These are phyloP conservation scores for Betta splendens DNA, from an alignment of 2,797 vertebrate species.

Conservation along the genomic window DNA sequence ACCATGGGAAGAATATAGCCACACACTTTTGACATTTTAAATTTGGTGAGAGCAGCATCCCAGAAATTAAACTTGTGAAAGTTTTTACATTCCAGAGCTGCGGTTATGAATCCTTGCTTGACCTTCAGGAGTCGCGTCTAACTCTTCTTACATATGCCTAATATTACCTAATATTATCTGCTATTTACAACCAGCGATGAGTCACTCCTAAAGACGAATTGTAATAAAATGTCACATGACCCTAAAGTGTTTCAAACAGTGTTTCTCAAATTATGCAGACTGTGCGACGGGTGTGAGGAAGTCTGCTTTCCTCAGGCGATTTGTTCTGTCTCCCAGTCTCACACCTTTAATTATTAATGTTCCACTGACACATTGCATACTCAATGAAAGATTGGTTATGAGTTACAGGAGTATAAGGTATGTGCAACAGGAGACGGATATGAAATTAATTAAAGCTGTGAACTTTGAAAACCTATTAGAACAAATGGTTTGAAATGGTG, in stretches of 20 bases:
- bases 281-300: slow-evolving; percentile 25
- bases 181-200: background rate
- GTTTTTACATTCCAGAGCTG: slow-evolving; percentile 3
- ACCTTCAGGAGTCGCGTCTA: slow-evolving; percentile 1
- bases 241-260: slow-evolving; percentile 11
- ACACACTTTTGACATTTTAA: background rate
- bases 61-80: slow-evolving; percentile 1
- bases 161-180: background rate
- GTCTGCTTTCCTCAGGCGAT: slow-evolving; percentile 50
- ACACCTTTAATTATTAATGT: slow-evolving; percentile 67
- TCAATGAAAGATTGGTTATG: slow-evolving; percentile 46
- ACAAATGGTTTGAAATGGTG: background rate
- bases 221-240: slow-evolving; percentile 8
- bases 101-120: slow-evolving; percentile 1
- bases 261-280: slow-evolving; percentile 20
- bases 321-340: slow-evolving; percentile 54
- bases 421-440: slow-evolving; percentile 30
- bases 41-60: background rate
- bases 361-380: slow-evolving; percentile 59
- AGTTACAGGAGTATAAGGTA: slow-evolving; percentile 50
- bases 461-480: slow-evolving; percentile 29
- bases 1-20: background rate
- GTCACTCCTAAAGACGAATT: background rate
- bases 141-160: background rate
- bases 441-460: slow-evolving; percentile 37